Evolutionary conservation across 2,797 vertebrate genomes (phyloP).

Genomic region (Macroramphosus scolopax): DNA sequence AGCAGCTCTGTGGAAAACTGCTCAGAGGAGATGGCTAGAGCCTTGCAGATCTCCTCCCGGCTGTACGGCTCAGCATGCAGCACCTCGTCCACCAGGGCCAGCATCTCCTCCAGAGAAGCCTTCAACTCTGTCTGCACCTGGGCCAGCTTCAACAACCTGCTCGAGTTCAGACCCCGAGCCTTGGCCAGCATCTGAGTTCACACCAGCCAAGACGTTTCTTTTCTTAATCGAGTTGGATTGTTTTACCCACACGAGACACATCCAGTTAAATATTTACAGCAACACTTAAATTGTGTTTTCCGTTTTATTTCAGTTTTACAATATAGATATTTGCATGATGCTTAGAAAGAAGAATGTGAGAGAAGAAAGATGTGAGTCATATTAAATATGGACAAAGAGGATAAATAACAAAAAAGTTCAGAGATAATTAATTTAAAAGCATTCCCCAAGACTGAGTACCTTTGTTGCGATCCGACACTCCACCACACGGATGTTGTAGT

Average conservation of each 20-base stretch:
- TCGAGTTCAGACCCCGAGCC: slow-evolving; percentile 79
- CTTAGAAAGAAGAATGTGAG: no score
- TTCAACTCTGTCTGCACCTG: slow-evolving; percentile 84
- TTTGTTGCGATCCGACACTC: slow-evolving; percentile 95
- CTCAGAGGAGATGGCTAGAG: slow-evolving; percentile 82
- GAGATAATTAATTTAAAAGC: no score
- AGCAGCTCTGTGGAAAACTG: slow-evolving; percentile 83
- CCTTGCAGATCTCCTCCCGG: slow-evolving; percentile 86
- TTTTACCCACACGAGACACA: no score
- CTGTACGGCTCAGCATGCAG: slow-evolving; percentile 90
- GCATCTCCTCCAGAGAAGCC: slow-evolving; percentile 86
- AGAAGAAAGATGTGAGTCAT: no score
- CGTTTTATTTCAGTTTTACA: no score
- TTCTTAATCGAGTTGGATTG: no score
- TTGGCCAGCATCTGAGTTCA: slow-evolving; percentile 85
- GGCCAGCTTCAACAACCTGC: slow-evolving; percentile 77
- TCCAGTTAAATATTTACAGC: no score
- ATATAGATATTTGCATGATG: no score
- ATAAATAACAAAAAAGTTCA: no score
- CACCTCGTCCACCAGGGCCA: slow-evolving; percentile 82
- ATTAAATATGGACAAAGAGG: no score
- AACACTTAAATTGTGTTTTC: no score
- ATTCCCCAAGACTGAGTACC: slow-evolving; percentile 81
- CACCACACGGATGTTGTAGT: slow-evolving; percentile 95
- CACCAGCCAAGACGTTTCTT: not conserved